phyloP scores from a whole-genome alignment of 2,888 invertebrate genomes.

The Cheilosia impressa region DNA sequence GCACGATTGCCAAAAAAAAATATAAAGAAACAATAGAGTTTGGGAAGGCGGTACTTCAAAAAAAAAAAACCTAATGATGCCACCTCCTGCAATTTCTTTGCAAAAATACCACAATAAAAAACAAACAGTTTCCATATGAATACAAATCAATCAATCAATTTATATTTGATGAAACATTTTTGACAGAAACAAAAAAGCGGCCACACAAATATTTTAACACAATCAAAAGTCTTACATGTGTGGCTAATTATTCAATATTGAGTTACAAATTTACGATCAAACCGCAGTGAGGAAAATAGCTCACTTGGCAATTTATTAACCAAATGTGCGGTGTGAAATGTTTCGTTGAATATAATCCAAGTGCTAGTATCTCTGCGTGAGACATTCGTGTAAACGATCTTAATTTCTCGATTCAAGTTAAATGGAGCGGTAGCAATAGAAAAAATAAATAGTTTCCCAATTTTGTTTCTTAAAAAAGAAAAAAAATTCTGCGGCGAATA shows the following conservation, averaged over 20 bases:
- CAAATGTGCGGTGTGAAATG: slow-evolving; percentile 46
- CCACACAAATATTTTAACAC: not conserved
- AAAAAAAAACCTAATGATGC: slow-evolving; percentile 31
- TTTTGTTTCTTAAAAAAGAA: slow-evolving; percentile 6
- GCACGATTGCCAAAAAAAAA: not conserved
- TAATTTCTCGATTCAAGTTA: slow-evolving; percentile 45
- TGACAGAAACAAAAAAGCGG: not conserved
- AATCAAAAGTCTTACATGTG: not conserved
- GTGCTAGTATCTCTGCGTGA: slow-evolving; percentile 4
- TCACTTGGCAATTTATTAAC: slow-evolving; percentile 59
- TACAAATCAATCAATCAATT: slow-evolving; percentile 21
- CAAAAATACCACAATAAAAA: not conserved
- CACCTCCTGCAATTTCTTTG: slow-evolving; percentile 17
- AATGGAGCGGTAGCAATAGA: slow-evolving; percentile 49
- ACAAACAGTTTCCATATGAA: slow-evolving; percentile 3
- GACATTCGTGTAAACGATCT: slow-evolving; percentile 45
- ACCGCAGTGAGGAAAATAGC: slow-evolving; percentile 59
- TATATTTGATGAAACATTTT: slow-evolving; percentile 7
- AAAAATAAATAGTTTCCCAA: slow-evolving; percentile 14
- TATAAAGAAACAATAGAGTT: not conserved
- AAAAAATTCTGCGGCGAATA: slow-evolving; percentile 19
- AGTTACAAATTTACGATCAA: slow-evolving; percentile 47
- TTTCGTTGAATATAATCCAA: slow-evolving; percentile 19
- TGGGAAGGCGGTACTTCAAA: not conserved
- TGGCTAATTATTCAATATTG: slow-evolving; percentile 47